Evolutionary conservation across 2,888 invertebrate species (phyloP).

Genomic region (Chloroclysta siterata): DNA sequence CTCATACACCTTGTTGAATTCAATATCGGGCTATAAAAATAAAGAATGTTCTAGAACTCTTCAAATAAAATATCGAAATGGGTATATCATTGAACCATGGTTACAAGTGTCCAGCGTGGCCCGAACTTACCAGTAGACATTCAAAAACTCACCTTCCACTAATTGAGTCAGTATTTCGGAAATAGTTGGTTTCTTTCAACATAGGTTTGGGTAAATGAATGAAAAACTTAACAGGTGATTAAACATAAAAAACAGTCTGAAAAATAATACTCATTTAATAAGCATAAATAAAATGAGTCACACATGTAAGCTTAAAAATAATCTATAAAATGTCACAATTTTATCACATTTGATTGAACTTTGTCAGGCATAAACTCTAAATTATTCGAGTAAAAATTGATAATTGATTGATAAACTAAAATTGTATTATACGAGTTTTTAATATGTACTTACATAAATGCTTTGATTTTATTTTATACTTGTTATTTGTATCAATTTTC

Average conservation of each 20-base stretch:
- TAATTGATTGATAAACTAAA: neutral
- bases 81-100: no score
- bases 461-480: no score
- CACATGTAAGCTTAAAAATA: conserved; percentile 49
- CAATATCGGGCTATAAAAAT: neutral
- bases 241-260: conserved; percentile 26
- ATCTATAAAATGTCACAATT: conserved; percentile 43
- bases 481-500: no score
- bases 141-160: no score
- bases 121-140: no score
- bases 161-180: no score
- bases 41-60: neutral
- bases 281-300: conserved; percentile 45
- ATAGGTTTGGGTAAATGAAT: conserved; percentile 4
- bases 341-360: conserved; percentile 57
- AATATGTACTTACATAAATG: neutral
- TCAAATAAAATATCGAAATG: no score
- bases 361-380: conserved; percentile 45
- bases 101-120: no score
- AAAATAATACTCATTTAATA: conserved; percentile 49
- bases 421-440: neutral
- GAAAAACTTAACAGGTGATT: conserved; percentile 8
- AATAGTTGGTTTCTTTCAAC: neutral
- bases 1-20: neutral
- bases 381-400: neutral